Evolutionary conservation across 2,888 invertebrate species (phyloP), one percentile per base, ranked within the genome.

Genomic region (Troilus luridus): DNA sequence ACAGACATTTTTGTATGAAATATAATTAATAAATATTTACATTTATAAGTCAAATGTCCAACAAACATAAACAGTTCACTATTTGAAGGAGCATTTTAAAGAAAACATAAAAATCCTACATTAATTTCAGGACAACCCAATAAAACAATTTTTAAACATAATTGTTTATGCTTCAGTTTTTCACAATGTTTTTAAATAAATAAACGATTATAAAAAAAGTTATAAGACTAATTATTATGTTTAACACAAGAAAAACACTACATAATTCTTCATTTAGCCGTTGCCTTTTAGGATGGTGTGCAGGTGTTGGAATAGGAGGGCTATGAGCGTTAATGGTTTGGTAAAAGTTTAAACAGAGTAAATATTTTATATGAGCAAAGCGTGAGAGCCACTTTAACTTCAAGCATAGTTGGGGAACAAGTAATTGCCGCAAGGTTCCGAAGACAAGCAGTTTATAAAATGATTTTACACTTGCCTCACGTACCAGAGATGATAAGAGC

Each of bases 271-370:
- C 64, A 21, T 10, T 64, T n/a, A 64, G 64, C n/a, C 21, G n/a
- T 8, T 64, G 64, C 64, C 64, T n/a, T 21, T 64, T 0, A n/a
- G 64, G 64, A n/a, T 64, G 64, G 64, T 64, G n/a, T 64, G n/a
- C 64, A 64, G 64, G 64, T 64, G 64, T 64, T 64, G n/a, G 64
- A 21, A 64, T 64, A n/a, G 64, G 64, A 64, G n/a, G n/a, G n/a
- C 11, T n/a, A 19, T 64, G 64, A n/a, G 64, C 64, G n/a, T 64
- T 64, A 64, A 64, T 64, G 64, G 64, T 64, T 64, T 64, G 64
- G 64, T 64, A n/a, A 64, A 64, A 64, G 64, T 64, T 64, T 64
- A 64, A 64, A 64, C 64, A 64, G 64, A 64, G 64, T 64, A 64
- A 64, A 64, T 64, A 64, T 64, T 64, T n/a, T 64, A 64, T 64